Conservation (phyloP, 2,113 vertebrate species). For the Emydura subglobosa region DNA sequence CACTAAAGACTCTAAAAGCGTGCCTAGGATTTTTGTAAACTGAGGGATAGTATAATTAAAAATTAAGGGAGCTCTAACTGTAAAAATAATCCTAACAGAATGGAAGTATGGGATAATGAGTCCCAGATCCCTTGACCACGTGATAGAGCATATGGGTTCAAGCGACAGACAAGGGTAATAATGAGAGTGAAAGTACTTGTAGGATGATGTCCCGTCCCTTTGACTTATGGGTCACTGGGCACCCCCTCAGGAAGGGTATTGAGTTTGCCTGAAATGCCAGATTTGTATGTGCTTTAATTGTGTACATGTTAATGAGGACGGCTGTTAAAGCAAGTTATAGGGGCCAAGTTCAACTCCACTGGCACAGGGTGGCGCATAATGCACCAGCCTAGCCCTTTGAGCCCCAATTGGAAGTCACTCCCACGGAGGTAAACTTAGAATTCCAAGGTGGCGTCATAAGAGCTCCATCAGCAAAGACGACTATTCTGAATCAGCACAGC, state of each 20-base stretch:
- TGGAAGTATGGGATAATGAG: fast-evolving
- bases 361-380: neutral
- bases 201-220: neutral
- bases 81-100: fast-evolving
- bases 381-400: neutral
- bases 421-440: neutral
- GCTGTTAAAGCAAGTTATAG: neutral
- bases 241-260: neutral
- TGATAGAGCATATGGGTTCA: neutral
- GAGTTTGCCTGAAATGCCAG: neutral
- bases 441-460: neutral
- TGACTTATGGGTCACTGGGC: neutral
- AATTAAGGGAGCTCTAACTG: fast-evolving
- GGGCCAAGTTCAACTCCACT: neutral
- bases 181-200: neutral
- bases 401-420: neutral
- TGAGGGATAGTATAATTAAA: neutral
- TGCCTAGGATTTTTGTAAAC: neutral
- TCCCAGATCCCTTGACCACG: fast-evolving
- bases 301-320: neutral
- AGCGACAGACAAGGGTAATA: neutral
- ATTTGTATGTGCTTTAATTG: fast-evolving
- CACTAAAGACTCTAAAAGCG: fast-evolving
- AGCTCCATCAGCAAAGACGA: too few species aligned
- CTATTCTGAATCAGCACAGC: neutral